These are phyloP conservation scores for Eucera pruinosa DNA, from an alignment of 2,888 invertebrate species.

Conservation along the genomic window DNA sequence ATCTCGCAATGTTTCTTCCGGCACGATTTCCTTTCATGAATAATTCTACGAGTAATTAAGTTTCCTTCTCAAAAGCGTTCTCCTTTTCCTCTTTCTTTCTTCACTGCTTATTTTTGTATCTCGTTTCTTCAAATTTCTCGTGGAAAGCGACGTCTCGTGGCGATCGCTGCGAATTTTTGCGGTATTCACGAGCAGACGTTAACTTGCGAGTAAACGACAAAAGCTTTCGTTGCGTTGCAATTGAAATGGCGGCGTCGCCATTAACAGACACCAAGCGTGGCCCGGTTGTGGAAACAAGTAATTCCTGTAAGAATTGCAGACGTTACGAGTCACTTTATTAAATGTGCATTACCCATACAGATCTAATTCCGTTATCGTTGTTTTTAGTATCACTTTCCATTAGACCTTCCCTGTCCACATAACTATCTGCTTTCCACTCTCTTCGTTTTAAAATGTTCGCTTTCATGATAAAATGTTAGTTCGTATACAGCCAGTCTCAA, in stretches of 20 bases:
- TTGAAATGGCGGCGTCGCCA: slow-evolving; percentile 54
- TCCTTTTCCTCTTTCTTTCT: not conserved
- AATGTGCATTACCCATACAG: not conserved
- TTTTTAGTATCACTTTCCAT: slow-evolving; percentile 28
- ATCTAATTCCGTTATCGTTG: slow-evolving; percentile 18
- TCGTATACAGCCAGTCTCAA: too few species aligned
- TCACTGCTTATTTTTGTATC: not conserved
- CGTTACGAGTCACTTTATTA: slow-evolving; percentile 32
- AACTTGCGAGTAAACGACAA: slow-evolving; percentile 50
- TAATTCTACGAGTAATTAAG: slow-evolving; percentile 28
- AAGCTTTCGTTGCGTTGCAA: slow-evolving; percentile 63
- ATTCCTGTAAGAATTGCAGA: slow-evolving; percentile 39
- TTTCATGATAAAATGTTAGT: too few species aligned
- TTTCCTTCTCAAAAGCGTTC: slow-evolving; percentile 5
- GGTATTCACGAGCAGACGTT: slow-evolving; percentile 26
- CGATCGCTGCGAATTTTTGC: not conserved
- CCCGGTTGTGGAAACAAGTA: slow-evolving; percentile 34
- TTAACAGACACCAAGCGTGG: slow-evolving; percentile 38
- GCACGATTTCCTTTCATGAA: slow-evolving; percentile 14
- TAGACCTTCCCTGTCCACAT: not conserved
- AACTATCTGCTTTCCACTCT: not conserved
- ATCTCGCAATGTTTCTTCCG: not conserved
- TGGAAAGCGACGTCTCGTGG: not conserved
- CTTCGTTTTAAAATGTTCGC: too few species aligned
- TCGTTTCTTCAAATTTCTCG: not conserved